Evolutionary conservation across 2,113 vertebrate genomes (phyloP).

Genomic region (Gobiocypris rarus): DNA sequence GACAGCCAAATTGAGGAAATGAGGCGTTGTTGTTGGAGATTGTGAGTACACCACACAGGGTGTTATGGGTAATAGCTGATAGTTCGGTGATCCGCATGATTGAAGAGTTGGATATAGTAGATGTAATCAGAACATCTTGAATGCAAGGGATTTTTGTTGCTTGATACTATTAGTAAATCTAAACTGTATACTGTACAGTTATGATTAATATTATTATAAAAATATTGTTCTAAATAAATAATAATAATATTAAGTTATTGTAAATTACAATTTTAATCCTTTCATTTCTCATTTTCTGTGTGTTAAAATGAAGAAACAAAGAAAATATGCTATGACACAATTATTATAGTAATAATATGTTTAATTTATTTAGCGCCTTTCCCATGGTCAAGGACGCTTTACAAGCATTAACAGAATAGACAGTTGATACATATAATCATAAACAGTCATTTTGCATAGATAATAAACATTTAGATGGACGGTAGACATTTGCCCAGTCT

Average conservation of each 20-base stretch:
- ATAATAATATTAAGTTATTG: too few relatives aligned
- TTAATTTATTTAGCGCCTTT: too few relatives aligned
- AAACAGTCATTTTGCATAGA: too few relatives aligned
- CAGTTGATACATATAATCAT: too few relatives aligned
- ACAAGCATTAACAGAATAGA: too few relatives aligned
- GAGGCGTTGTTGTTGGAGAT: slow-evolving; percentile 4
- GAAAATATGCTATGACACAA: neutral
- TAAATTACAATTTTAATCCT: too few relatives aligned
- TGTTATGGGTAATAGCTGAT: neutral
- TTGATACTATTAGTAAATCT: neutral
- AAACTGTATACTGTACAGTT: neutral
- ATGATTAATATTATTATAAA: neutral
- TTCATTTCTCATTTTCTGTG: too few relatives aligned
- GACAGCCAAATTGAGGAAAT: slow-evolving; percentile 24
- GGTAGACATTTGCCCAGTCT: too few relatives aligned
- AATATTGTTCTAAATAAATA: neutral
- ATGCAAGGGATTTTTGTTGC: neutral
- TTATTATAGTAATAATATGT: too few relatives aligned
- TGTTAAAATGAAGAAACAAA: neutral
- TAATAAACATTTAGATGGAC: too few relatives aligned
- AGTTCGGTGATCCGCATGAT: neutral
- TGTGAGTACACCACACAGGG: neutral
- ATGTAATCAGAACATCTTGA: neutral
- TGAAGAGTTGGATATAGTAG: neutral
- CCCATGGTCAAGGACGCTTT: too few relatives aligned